Percentiles rank a stretch among this genome's conserved stretches.
phyloP scores from a whole-genome alignment of 2,113 vertebrate genomes.

The Halichoeres trimaculatus region DNA sequence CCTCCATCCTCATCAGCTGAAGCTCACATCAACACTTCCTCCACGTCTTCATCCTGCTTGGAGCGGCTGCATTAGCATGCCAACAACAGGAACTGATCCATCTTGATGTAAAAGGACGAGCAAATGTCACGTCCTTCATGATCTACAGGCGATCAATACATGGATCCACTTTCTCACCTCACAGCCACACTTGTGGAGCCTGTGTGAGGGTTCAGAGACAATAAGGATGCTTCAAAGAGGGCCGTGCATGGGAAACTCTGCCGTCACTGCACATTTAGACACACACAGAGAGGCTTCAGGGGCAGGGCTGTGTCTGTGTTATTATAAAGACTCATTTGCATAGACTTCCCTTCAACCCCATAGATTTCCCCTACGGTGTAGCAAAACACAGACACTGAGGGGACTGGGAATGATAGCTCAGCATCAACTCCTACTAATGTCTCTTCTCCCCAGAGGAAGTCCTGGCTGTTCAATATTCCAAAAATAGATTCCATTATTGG shows the following conservation, averaged over 20 bases:
- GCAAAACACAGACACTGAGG: neutral
- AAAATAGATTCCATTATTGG: conserved; percentile 50
- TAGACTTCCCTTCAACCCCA: conserved; percentile 13
- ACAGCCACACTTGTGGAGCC: neutral
- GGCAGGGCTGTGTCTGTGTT: neutral
- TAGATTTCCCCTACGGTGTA: neutral
- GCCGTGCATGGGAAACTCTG: neutral
- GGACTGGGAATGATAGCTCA: conserved; percentile 3
- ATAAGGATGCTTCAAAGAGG: neutral
- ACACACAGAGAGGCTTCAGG: neutral
- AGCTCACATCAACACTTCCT: neutral
- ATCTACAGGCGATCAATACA: conserved; percentile 14
- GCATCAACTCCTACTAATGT: conserved; percentile 21
- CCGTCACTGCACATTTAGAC: neutral
- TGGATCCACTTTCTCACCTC: conserved; percentile 8
- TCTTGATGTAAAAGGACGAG: conserved; percentile 5
- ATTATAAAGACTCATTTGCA: neutral
- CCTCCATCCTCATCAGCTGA: no score
- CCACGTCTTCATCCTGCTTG: neutral
- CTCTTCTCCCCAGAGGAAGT: conserved; percentile 29
- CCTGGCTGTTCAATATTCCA: conserved; percentile 45
- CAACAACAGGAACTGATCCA: neutral
- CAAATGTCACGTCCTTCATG: conserved; percentile 7
- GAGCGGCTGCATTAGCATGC: neutral
- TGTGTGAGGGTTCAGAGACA: neutral